Conservation (phyloP, 2,888 invertebrate species). For the Leucophenga maculata region DNA sequence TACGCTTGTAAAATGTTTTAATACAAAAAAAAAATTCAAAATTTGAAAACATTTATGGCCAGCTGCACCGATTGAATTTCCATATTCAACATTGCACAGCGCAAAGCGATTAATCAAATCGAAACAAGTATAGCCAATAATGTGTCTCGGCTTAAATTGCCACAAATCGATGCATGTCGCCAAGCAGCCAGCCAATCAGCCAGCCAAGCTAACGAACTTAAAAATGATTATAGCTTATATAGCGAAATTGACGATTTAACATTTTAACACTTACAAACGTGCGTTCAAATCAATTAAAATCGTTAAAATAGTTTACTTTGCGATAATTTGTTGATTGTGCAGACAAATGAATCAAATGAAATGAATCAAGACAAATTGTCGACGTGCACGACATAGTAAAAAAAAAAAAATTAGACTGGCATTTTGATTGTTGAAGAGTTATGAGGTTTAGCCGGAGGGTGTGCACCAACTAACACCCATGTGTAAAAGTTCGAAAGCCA, state of each 20-base stretch:
- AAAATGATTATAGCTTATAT: not conserved
- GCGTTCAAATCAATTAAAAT: constrained; percentile 54
- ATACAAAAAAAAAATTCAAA: too few species aligned
- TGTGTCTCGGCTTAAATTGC: not conserved
- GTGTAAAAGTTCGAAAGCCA: too few species aligned
- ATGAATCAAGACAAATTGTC: constrained; percentile 33
- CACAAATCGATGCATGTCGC: constrained; percentile 3
- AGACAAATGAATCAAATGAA: constrained; percentile 21
- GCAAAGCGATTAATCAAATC: constrained; percentile 15
- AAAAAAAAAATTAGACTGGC: too few species aligned
- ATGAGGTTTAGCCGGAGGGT: not conserved
- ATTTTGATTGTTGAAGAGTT: not conserved
- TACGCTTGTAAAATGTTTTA: too few species aligned
- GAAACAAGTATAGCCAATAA: not conserved
- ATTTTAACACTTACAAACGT: not conserved
- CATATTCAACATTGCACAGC: constrained; percentile 15
- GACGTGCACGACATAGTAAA: constrained; percentile 16
- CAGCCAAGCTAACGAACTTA: not conserved
- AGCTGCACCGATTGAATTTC: constrained; percentile 4
- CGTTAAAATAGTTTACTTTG: constrained; percentile 44
- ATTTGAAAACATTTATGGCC: constrained; percentile 1
- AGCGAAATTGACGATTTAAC: not conserved
- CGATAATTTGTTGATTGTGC: constrained; percentile 45
- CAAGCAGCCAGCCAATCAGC: too few species aligned
- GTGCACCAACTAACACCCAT: too few species aligned